Conservation (phyloP, 2,113 vertebrate genomes). For the Psilopsiagon aurifrons region DNA sequence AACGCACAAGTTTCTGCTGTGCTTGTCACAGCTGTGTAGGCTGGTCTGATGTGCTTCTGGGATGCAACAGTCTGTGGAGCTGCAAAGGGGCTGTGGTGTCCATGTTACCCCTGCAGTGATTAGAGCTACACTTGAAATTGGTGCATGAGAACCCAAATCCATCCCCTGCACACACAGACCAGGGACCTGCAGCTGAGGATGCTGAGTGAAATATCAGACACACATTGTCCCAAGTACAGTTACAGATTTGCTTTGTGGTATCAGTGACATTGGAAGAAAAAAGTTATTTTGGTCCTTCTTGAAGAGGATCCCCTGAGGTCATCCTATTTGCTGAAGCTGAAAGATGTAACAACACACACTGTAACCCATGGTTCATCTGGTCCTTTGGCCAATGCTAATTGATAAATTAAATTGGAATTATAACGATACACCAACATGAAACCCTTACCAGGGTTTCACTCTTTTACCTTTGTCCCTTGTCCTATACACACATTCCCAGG, state of each 20-base stretch:
- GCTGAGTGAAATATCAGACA: neutral
- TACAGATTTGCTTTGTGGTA: rapidly evolving
- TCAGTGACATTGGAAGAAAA: neutral
- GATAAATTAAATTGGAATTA: neutral
- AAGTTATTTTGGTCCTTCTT: neutral
- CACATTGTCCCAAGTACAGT: rapidly evolving
- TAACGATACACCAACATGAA: neutral
- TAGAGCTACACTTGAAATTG: neutral
- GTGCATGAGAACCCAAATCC: neutral
- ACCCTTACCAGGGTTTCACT: neutral
- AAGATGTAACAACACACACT: neutral
- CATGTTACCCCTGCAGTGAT: rapidly evolving
- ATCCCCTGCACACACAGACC: neutral
- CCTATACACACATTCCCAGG: neutral
- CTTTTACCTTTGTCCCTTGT: neutral
- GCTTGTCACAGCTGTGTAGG: neutral
- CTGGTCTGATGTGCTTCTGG: neutral
- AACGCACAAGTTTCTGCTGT: neutral
- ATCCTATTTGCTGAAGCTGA: neutral
- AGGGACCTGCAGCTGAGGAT: neutral
- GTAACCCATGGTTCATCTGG: neutral
- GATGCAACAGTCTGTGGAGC: neutral
- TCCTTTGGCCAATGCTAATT: neutral
- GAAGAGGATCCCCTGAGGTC: neutral
- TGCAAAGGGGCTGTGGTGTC: neutral